A percentile compares a stretch with the other conserved stretches of the same genome.
These are phyloP conservation scores for Melolontha melolontha DNA, from an alignment of 2,888 invertebrate species.

Conservation along the genomic window DNA sequence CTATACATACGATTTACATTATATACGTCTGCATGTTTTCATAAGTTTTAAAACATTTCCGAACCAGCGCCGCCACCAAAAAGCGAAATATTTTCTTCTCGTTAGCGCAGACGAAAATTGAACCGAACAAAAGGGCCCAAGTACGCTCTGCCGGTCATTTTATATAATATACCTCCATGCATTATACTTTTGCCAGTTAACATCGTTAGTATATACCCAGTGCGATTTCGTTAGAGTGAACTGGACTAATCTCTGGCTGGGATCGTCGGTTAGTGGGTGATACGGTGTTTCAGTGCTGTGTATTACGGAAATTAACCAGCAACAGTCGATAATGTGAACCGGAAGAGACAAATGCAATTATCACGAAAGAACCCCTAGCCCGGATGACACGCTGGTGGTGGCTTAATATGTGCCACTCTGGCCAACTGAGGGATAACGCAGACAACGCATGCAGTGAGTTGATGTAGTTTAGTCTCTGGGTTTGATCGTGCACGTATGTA, in stretches of 20 bases:
- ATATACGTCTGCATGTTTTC: constrained; percentile 4
- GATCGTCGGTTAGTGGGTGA: background rate
- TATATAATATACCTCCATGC: no score
- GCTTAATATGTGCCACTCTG: constrained; percentile 73
- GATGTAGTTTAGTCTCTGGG: constrained; percentile 10
- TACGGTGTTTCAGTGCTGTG: constrained; percentile 5
- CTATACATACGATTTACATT: constrained; percentile 11
- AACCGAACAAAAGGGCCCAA: background rate
- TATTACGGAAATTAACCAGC: constrained; percentile 7
- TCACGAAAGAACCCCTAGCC: constrained; percentile 42
- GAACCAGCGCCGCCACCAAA: background rate
- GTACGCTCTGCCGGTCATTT: background rate
- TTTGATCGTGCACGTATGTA: background rate
- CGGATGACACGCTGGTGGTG: constrained; percentile 76
- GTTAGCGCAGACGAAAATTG: constrained; percentile 7
- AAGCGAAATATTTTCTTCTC: constrained; percentile 16
- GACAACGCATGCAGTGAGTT: constrained; percentile 58
- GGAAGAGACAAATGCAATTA: constrained; percentile 33
- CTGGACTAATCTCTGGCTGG: background rate
- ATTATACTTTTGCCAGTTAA: no score
- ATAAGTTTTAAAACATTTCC: constrained; percentile 18
- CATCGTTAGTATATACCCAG: no score
- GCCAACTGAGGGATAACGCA: constrained; percentile 65
- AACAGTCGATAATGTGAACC: constrained; percentile 25
- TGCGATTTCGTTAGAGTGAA: no score